Conservation (phyloP, 2,888 invertebrate genomes). For the Eurytoma californica region DNA sequence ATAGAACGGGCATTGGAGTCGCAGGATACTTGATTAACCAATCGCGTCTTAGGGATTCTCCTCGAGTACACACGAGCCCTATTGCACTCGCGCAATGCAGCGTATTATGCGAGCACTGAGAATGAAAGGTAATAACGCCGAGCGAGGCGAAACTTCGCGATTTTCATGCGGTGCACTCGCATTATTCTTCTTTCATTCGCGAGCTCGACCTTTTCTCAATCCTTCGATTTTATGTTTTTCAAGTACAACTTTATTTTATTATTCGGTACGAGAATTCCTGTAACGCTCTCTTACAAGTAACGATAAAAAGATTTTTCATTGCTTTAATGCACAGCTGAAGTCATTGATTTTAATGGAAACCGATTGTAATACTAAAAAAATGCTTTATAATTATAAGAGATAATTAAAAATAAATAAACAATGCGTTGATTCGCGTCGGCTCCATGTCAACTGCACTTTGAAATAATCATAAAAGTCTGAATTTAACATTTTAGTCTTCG, state of each 20-base stretch:
- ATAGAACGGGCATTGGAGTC: conserved; percentile 70
- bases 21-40: conserved; percentile 74
- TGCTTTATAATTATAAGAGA: too few species aligned
- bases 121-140: conserved; percentile 37
- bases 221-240: neutral
- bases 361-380: too few species aligned
- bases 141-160: conserved; percentile 47
- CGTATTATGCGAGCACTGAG: conserved; percentile 15
- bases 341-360: neutral
- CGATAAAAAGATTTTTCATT: neutral
- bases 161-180: conserved; percentile 21
- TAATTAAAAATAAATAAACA: too few species aligned
- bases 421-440: too few species aligned
- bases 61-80: conserved; percentile 22
- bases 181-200: neutral
- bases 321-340: neutral
- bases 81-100: conserved; percentile 24
- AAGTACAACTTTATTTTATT: neutral
- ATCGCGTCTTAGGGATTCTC: conserved; percentile 71
- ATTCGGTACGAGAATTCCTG: too few species aligned
- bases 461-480: neutral
- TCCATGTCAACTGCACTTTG: neutral
- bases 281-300: too few species aligned
- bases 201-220: neutral
- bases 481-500: neutral